Evolutionary conservation across 2,797 vertebrate species (phyloP), one percentile per base, ranked within the genome.

Genomic region (Meda fulgida): DNA sequence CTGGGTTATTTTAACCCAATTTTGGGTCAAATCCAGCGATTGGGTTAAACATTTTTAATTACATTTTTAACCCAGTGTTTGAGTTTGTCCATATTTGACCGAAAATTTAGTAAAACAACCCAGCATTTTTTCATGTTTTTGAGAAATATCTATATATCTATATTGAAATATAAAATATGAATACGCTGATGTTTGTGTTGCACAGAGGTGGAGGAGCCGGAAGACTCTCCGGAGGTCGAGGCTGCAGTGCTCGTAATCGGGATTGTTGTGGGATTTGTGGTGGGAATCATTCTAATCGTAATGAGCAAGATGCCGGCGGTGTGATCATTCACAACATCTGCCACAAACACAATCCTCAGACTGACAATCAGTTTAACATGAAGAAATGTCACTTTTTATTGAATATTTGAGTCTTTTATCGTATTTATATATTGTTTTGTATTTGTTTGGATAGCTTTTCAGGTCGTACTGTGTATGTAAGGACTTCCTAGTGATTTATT

Each of bases 181-280:
- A 43, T 13, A 13, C 13, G 18, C 21, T 77, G n/a, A 9, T 29
- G 23, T 78, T 9, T 78, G 36, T 78, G 58, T 83, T 23, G 7
- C 83, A 40, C 87, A 88, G 91, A 86, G 60, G 83, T 85, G 84
- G 63, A 84, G 31, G 23, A 10, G 1, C 34, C 82, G 3, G 85
- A 48, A 40, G 78, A 90, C 36, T 36, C 72, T 11, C 78, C 89
- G 84, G 51, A 16, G n/a, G 77, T 65, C 0, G 89, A 86, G 81
- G 86, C 78, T 0, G 77, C 80, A 0, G 76, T 92, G 78, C 89
- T 90, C 81, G 88, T 86, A 7, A 71, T 83, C 5, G 87, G 89
- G 69, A 87, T 92, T 88, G 83, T 88, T 26, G 63, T 90, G 71
- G 90, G 90, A 89, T 80, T 90, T 60, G 58, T 81, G 80, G 80